Base-by-base conservation (phyloP, 37 sponge, comb jelly and placozoan species). In the Haliclona indistincta region DNA sequence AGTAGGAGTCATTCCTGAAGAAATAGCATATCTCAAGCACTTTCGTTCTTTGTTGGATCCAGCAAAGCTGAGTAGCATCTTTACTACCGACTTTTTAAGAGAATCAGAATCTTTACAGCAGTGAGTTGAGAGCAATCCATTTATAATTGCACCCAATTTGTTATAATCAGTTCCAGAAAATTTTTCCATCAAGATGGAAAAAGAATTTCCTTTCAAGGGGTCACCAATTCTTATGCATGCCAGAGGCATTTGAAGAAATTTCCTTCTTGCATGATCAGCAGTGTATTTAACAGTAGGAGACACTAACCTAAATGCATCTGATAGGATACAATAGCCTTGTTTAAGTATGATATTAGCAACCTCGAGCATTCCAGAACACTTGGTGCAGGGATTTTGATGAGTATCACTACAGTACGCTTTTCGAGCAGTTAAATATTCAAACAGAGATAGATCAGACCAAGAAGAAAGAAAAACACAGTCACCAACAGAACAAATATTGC, bases 231-330 rank as follows among this genome's bases (percentile, higher is more conserved):
- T 26, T 26, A 76, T 10, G 22, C 45, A 52, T 32, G 67, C 58
- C 2, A 63, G 29, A 5, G 68, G 79, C 68, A 67, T 49, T 36
- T 78, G 68, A 2, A 78, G n/a, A 20, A 78, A 43, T 7, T 34
- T 40, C 15, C 68, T 3, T 38, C 55, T 66, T 1, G 79, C 79
- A 56, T 23, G 23, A 36, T 8, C 45, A 17, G 68, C 55, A 8
- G 28, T 66, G 38, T 78, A 78, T 6, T 15, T 68, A 28, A 23
- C 52, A 67, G 10, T 38, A 54, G 79, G 69, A 53, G 52, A 78
- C 8, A 43, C 49, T 30, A 67, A 26, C 10, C 28, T 67, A 67
- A 78, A 78, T 54, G 68, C 79, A 20, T 66, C 30, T 25, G 26
- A 28, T 2, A 78, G 40, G 2, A 30, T 33, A 1, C 41, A 2